A percentile compares a stretch with the other conserved stretches of the same genome.
phyloP scores from a whole-genome alignment of 2,888 invertebrate species.

The Pollenia amentaria region DNA sequence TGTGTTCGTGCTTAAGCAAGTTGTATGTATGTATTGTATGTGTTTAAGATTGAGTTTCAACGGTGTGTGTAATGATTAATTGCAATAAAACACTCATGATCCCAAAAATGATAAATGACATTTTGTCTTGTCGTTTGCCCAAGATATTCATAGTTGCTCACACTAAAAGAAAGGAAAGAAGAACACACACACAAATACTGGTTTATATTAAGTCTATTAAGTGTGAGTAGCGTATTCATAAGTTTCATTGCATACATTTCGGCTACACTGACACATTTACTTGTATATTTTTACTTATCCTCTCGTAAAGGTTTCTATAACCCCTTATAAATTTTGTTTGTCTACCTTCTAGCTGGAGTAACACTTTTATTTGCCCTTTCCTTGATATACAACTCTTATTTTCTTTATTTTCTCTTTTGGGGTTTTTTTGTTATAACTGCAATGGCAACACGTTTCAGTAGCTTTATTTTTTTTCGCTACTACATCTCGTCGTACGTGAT shows the following conservation, averaged over 20 bases:
- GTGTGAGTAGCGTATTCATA: conserved; percentile 52
- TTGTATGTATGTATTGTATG: conserved; percentile 12
- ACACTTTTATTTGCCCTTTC: conserved; percentile 31
- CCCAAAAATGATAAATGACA: conserved; percentile 82
- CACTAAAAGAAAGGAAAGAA: not conserved
- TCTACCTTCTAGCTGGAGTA: conserved; percentile 47
- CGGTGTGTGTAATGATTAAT: conserved; percentile 81
- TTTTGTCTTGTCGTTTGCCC: conserved; percentile 76
- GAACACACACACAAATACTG: not conserved
- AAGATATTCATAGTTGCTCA: conserved; percentile 59
- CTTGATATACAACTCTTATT: conserved; percentile 23
- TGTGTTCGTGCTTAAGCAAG: not conserved
- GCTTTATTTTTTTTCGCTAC: conserved; percentile 65
- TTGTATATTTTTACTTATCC: not conserved
- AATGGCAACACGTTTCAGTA: conserved; percentile 81
- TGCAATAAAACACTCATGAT: conserved; percentile 83
- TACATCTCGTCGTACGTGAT: conserved; percentile 80
- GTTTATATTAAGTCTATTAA: conserved; percentile 19
- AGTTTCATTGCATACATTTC: conserved; percentile 56
- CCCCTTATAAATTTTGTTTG: conserved; percentile 10
- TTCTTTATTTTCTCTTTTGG: conserved; percentile 69
- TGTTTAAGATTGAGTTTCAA: conserved; percentile 67
- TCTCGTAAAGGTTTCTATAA: not conserved
- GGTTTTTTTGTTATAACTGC: conserved; percentile 65
- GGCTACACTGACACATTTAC: conserved; percentile 21